phyloP scores from a whole-genome alignment of 2,888 invertebrate species.

The Trypoxylon attenuatum region DNA sequence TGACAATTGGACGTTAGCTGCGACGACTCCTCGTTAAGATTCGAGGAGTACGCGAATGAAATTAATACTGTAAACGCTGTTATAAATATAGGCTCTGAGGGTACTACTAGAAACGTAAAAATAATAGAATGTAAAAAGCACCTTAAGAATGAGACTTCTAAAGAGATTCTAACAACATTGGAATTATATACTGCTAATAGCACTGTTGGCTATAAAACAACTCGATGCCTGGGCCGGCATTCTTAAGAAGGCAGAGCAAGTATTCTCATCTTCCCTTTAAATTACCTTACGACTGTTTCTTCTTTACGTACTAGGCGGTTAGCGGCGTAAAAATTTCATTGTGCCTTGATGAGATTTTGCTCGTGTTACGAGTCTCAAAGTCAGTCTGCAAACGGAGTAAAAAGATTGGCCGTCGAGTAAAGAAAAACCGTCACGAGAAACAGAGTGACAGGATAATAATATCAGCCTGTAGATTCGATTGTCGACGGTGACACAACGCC shows the following conservation, averaged over 20 bases:
- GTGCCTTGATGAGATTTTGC: neutral
- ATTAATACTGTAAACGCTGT: constrained; percentile 45
- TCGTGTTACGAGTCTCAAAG: neutral
- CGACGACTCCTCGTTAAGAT: neutral
- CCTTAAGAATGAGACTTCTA: constrained; percentile 7
- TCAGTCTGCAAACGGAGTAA: neutral
- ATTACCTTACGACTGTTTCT: neutral
- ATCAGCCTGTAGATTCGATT: no score
- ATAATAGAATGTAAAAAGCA: constrained; percentile 37
- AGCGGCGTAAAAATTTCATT: neutral
- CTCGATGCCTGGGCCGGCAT: constrained; percentile 7
- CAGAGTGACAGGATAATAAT: no score
- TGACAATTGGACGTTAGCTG: constrained; percentile 13
- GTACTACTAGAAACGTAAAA: neutral
- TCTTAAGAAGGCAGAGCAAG: neutral
- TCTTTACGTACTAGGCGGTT: neutral
- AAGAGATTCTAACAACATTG: constrained; percentile 4
- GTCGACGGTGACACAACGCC: no score
- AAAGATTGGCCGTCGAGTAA: neutral
- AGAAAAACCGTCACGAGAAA: no score
- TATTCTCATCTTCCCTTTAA: neutral
- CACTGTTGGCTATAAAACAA: no score
- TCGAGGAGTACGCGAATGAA: constrained; percentile 11
- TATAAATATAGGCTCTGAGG: constrained; percentile 38
- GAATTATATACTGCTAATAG: no score